phyloP scores from a whole-genome alignment of 2,797 vertebrate species.

The Spondyliosoma cantharus region DNA sequence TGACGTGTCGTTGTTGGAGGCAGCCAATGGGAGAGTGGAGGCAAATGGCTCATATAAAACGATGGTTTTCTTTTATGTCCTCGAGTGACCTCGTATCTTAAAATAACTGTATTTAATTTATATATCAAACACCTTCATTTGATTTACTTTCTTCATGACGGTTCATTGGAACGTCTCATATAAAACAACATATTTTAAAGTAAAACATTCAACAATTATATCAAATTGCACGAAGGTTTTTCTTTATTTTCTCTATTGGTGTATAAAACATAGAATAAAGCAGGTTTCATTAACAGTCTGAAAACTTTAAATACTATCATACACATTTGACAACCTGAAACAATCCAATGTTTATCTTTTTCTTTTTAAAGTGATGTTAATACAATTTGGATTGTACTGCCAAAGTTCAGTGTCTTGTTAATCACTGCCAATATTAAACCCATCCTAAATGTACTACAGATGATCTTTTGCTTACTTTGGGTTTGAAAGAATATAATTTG shows the following conservation, averaged over 20 bases:
- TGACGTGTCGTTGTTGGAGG: neutral
- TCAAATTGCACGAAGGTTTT: neutral
- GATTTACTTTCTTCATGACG: neutral
- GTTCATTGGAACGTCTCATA: no score
- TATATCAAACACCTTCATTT: no score
- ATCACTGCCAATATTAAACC: neutral
- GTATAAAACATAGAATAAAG: neutral
- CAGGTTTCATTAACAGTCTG: neutral
- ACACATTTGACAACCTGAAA: neutral
- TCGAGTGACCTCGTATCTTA: constrained; percentile 37
- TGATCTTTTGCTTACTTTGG: neutral
- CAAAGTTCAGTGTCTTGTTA: neutral
- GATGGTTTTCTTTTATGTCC: constrained; percentile 45
- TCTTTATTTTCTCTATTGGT: neutral
- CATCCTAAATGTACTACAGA: neutral
- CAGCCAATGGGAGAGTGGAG: constrained; percentile 63
- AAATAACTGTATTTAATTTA: constrained; percentile 1
- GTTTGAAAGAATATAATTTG: neutral
- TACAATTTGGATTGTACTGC: neutral
- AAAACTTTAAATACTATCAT: neutral
- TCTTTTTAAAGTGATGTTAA: neutral
- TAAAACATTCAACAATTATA: neutral
- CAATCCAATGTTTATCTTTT: neutral
- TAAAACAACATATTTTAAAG: no score
- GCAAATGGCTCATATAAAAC: constrained; percentile 19